Base-by-base conservation (phyloP, 2,113 vertebrate species). In the Upupa epops region DNA sequence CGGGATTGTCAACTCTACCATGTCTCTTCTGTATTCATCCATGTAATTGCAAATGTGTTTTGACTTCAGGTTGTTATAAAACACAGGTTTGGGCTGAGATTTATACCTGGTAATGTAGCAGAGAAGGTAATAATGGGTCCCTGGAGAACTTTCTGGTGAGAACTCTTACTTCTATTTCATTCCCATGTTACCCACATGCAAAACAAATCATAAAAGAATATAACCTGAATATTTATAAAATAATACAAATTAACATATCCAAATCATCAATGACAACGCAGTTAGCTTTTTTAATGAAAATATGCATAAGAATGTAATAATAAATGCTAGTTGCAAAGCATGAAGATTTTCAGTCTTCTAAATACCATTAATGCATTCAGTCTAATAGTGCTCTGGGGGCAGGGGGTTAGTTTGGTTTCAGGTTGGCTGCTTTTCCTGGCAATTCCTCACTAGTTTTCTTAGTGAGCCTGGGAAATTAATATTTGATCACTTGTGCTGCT, bases 21-120 rank as follows among this genome's bases (percentile, higher is more conserved):
- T 2, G 2, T 85, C 34, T 59, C 19, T 49, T 76, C n/a, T 66
- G 13, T 58, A 14, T 32, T 91, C 72, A 36, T 72, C 54, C 46
- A 32, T 82, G 49, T 72, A 91, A 83, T 28, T 85, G 17, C 21
- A 72, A 51, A 51, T 81, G 74, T 58, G 6, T 60, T 84, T 91
- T 78, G 31, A 20, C 29, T 58, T 89, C 46, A 73, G n/a, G 12
- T 7, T 87, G 4, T 64, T 46, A 52, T 1, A 42, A 83, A 83
- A 19, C 12, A 9, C 1, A 1, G 37, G 6, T 89, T 78, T 69
- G 21, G 9, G 78, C 42, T 68, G 25, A 75, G 17, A 11, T 26
- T 90, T 75, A 26, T 74, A 17, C 5, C 3, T 31, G 5, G 31
- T 29, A 58, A 37, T 10, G n/a, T 15, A 68, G 28, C 10, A 45